Evolutionary conservation across 2,888 invertebrate genomes (phyloP).

Genomic region (Epinotia demarniana): DNA sequence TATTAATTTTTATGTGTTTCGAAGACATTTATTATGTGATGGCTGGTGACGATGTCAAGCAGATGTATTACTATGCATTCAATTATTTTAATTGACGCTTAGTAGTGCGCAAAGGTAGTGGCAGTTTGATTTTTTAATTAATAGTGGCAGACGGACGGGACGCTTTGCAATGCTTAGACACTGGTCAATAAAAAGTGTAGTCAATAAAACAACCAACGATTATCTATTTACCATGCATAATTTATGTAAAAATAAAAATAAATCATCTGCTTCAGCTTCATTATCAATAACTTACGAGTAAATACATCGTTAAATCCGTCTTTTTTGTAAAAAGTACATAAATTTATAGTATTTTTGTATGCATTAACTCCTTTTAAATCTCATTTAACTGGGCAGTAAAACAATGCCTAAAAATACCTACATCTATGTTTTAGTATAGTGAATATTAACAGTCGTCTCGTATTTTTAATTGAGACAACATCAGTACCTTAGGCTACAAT

Average conservation of each 20-base stretch:
- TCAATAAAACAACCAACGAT: too few species aligned
- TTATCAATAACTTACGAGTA: too few species aligned
- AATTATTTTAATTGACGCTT: conserved; percentile 7
- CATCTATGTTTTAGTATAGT: too few species aligned
- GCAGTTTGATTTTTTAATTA: neutral
- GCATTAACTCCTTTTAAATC: neutral
- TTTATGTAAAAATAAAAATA: too few species aligned
- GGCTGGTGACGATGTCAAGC: neutral
- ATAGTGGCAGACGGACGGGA: neutral
- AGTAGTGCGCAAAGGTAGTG: neutral
- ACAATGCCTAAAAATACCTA: neutral
- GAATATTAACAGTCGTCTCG: too few species aligned
- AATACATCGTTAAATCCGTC: neutral
- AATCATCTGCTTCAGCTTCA: too few species aligned
- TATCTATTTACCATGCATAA: too few species aligned
- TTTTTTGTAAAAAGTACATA: neutral
- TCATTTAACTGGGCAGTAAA: neutral
- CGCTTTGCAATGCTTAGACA: neutral
- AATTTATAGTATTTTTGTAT: neutral
- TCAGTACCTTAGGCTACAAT: too few species aligned
- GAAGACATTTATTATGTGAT: neutral
- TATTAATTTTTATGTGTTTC: conserved; percentile 49
- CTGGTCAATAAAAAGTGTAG: too few species aligned
- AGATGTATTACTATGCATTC: conserved; percentile 6
- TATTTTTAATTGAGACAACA: too few species aligned